Evolutionary conservation across 1,140 invertebrate species (phyloP).

Genomic region (Drosophila parvula): DNA sequence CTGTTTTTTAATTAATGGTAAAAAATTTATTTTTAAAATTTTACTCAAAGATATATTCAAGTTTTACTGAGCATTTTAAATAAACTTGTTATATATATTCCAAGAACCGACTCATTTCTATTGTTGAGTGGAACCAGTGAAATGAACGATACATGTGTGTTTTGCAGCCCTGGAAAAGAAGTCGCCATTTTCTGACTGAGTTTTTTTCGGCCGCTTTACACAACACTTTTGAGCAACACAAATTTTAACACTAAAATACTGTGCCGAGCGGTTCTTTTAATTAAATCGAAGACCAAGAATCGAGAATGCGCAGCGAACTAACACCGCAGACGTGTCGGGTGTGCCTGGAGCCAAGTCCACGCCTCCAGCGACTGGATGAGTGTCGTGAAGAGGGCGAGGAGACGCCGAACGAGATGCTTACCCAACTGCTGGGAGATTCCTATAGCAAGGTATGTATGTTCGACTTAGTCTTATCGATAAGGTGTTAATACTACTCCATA

Average conservation of each 20-base stretch:
- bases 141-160: neutral
- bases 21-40: too few relatives aligned
- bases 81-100: neutral
- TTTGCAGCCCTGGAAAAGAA: slow-evolving; percentile 52
- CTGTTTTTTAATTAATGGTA: too few relatives aligned
- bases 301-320: slow-evolving; percentile 65
- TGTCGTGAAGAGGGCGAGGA: slow-evolving; percentile 76
- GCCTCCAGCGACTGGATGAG: slow-evolving; percentile 68
- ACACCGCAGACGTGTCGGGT: slow-evolving; percentile 71
- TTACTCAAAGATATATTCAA: too few relatives aligned
- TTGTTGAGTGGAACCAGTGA: slow-evolving; percentile 12
- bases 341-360: slow-evolving; percentile 60
- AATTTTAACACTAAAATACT: slow-evolving; percentile 80
- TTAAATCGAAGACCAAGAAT: slow-evolving; percentile 34
- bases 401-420: slow-evolving; percentile 77
- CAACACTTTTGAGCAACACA: slow-evolving; percentile 65
- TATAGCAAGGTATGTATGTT: slow-evolving; percentile 60
- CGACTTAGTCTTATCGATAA: neutral
- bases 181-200: slow-evolving; percentile 52
- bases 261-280: slow-evolving; percentile 61
- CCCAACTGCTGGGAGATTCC: slow-evolving; percentile 62
- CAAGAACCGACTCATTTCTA: neutral
- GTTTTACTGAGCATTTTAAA: too few relatives aligned
- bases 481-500: neutral
- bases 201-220: slow-evolving; percentile 72